These are phyloP conservation scores for Patagioenas fasciata DNA, from an alignment of 2,113 vertebrate genomes.

Conservation along the genomic window DNA sequence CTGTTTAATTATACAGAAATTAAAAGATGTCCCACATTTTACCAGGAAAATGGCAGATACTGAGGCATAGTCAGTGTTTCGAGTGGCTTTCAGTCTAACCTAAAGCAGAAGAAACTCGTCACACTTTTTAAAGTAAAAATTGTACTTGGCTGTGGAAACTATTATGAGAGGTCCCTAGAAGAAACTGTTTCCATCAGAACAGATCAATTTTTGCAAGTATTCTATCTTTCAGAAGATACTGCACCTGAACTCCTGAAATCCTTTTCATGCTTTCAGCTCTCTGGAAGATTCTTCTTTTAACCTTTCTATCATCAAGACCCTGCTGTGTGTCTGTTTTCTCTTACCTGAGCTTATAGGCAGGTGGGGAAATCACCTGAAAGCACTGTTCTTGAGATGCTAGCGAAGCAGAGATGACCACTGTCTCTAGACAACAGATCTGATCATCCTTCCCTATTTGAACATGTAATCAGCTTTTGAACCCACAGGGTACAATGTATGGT, in stretches of 20 bases:
- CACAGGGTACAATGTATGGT: background rate
- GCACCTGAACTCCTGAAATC: background rate
- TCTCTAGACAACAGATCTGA: background rate
- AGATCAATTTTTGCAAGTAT: background rate
- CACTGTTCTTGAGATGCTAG: background rate
- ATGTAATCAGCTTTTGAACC: accelerated
- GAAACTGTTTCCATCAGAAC: background rate
- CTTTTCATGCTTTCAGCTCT: background rate
- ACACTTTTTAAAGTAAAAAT: background rate
- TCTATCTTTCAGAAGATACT: background rate
- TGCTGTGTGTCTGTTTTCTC: background rate
- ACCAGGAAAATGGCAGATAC: background rate
- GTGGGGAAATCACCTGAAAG: background rate
- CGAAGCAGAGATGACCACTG: background rate
- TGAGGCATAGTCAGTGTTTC: background rate
- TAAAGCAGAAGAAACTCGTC: background rate
- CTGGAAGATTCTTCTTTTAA: background rate
- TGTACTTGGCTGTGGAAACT: background rate
- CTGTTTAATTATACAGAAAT: background rate
- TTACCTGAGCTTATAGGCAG: background rate
- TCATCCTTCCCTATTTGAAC: background rate
- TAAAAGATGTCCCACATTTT: background rate
- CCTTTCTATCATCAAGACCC: background rate
- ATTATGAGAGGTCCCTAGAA: background rate
- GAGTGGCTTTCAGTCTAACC: background rate